Percentiles rank a stretch among this genome's conserved stretches.
phyloP scores from a whole-genome alignment of 2,797 vertebrate genomes.

The Pachyuromys duprasi region DNA sequence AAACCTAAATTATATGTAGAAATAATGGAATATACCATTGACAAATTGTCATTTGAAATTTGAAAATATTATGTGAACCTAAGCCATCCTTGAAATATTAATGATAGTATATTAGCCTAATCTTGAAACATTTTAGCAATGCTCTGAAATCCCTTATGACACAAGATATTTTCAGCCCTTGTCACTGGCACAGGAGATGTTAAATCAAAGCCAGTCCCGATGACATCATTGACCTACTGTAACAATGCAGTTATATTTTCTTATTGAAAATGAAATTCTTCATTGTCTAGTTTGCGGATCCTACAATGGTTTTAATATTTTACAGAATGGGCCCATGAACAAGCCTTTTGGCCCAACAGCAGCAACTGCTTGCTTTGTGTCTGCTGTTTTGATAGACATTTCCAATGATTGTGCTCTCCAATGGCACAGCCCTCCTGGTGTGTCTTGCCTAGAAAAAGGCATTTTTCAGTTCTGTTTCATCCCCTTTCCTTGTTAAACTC shows the following conservation, averaged over 20 bases:
- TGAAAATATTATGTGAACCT: conserved; percentile 59
- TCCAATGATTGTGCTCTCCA: no score
- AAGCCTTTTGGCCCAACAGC: background rate
- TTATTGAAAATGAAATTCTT: background rate
- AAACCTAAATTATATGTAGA: background rate
- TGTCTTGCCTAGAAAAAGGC: background rate
- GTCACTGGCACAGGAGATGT: background rate
- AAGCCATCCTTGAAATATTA: conserved; percentile 43
- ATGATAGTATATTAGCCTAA: conserved; percentile 34
- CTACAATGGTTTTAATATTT: background rate
- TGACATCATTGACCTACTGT: background rate
- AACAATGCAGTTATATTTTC: background rate
- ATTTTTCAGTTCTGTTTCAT: background rate
- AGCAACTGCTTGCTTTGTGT: background rate
- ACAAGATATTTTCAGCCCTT: conserved; percentile 31
- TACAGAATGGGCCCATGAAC: background rate
- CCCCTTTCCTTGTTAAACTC: background rate
- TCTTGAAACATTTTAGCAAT: background rate
- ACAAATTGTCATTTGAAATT: conserved; percentile 59
- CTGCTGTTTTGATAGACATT: background rate
- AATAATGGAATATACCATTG: conserved; percentile 42
- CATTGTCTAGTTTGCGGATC: conserved; percentile 32
- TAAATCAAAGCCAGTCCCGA: conserved; percentile 2
- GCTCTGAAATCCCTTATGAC: background rate
- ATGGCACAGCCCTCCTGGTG: background rate